Conservation (phyloP, 1,140 invertebrate species). For the Drosophila ficusphila region DNA sequence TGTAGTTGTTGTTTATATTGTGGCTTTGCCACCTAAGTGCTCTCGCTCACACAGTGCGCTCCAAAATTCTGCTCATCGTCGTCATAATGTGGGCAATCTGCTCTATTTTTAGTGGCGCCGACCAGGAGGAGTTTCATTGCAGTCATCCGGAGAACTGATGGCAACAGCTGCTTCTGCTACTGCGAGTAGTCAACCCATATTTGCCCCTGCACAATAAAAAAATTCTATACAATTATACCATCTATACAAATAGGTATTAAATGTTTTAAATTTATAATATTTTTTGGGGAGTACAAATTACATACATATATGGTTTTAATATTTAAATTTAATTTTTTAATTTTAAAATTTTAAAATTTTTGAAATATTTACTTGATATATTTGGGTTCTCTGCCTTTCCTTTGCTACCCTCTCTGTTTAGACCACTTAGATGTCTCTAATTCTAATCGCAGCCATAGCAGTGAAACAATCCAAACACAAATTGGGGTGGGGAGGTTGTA, state of each 20-base stretch:
- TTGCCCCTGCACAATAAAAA: background rate
- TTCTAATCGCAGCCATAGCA: conserved; percentile 27
- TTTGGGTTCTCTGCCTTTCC: background rate
- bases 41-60: conserved; percentile 4
- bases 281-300: too few relatives aligned
- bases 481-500: background rate
- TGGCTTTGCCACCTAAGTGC: conserved; percentile 23
- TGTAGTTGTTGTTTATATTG: conserved; percentile 8
- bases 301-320: too few relatives aligned
- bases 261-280: too few relatives aligned
- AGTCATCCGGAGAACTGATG: conserved; percentile 28
- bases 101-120: conserved; percentile 71
- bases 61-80: conserved; percentile 54
- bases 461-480: conserved; percentile 24
- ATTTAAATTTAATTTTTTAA: background rate
- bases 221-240: too few relatives aligned
- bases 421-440: conserved; percentile 7
- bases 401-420: background rate
- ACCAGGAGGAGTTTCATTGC: conserved; percentile 40
- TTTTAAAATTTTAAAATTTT: background rate
- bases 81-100: conserved; percentile 79
- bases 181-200: conserved; percentile 5
- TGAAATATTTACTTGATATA: background rate
- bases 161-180: conserved; percentile 37
- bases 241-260: too few relatives aligned